Evolutionary conservation across 2,888 invertebrate genomes (phyloP), one percentile per base, ranked within the genome.

Genomic region (Drosophila stalkeri): DNA sequence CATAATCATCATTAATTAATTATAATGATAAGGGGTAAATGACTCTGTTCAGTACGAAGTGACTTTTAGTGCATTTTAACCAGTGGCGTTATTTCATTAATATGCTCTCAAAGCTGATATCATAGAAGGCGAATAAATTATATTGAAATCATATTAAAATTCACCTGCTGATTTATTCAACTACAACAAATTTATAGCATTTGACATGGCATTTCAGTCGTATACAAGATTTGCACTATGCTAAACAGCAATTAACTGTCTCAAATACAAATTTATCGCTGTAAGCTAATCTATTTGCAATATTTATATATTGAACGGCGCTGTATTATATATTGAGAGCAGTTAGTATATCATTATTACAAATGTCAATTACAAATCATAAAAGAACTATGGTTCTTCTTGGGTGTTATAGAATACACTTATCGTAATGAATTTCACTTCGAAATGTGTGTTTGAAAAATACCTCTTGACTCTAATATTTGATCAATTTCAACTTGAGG

Each of bases 1-100:
- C 61, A 76, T 77, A 82, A 87, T 82, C 79, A 69, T 67, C 70
- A 81, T 90, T 85, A 86, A 86, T 86, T 89, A 85, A 89, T 86
- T 86, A 88, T 74, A 73, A 76, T 67, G 76, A 86, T 76, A 81
- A 57, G 20, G 16, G 20, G 3, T 2, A 33, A 44, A 11, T 35
- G 33, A 33, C 4, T 57, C 44, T 11, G 55, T 51, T 31, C 52
- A 27, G 12, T 57, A 27, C 44, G 33, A 27, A 6, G 2, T 56
- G 35, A 57, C 65, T 64, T 57, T 71, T 52, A 57, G 41, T 60
- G 69, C 57, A 55, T 62, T 76, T 77, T 79, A 77, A 75, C 70
- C 70, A 75, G 62, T 46, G 35, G 33, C 14, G 12, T 44, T 62
- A 18, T 60, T 41, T 39, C 37, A 56, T 69, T 63, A 69, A 78